Evolutionary conservation across 2,797 vertebrate species (phyloP).

Genomic region (Gadopsis marmoratus): DNA sequence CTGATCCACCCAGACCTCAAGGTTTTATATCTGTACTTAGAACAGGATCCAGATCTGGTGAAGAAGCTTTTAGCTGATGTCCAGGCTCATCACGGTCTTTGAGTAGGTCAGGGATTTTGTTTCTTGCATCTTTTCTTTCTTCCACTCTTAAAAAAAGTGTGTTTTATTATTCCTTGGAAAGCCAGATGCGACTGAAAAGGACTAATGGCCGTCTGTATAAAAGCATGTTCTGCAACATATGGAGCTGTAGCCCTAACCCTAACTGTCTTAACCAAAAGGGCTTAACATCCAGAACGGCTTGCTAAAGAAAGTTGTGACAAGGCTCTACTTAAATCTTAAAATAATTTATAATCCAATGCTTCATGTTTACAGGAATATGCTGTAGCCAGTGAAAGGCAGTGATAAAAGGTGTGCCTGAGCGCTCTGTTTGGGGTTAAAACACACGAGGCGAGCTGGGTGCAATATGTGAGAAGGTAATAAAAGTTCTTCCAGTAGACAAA

Average conservation of each 20-base stretch:
- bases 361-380: constrained; percentile 1
- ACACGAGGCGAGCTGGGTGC: constrained; percentile 15
- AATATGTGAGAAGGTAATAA: constrained; percentile 30
- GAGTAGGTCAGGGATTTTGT: not conserved
- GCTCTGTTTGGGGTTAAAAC: constrained; percentile 22
- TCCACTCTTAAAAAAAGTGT: not conserved
- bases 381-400: not conserved
- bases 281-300: not conserved
- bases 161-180: not conserved
- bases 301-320: not conserved
- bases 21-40: not conserved
- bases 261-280: not conserved
- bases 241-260: not conserved
- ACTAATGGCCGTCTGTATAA: not conserved
- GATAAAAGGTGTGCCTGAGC: constrained; percentile 6
- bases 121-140: too few species aligned
- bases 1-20: not conserved
- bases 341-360: not conserved
- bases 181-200: not conserved
- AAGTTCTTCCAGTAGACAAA: constrained; percentile 31
- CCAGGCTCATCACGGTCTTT: not conserved
- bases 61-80: not conserved
- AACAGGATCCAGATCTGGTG: not conserved
- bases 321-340: not conserved
- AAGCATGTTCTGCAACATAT: not conserved